Percentiles rank a stretch among this genome's conserved stretches.
Evolutionary conservation across 2,797 vertebrate genomes (phyloP).

Genomic region (Manis javanica): DNA sequence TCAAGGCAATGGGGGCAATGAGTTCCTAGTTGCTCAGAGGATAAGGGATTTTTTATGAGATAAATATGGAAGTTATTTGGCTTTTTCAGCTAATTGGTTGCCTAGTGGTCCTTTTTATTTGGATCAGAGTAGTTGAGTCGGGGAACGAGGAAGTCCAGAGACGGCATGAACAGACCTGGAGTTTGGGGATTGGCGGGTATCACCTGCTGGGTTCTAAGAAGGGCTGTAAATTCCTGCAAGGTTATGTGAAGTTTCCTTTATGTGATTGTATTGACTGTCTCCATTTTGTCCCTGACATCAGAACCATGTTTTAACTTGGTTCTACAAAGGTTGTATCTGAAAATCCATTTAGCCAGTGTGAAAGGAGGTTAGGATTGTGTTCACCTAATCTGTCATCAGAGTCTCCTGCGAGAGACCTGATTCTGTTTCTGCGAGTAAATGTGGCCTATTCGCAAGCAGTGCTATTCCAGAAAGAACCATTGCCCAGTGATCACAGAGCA

Average conservation of each 20-base stretch:
- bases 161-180: neutral
- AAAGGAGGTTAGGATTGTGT: neutral
- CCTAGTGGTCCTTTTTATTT: neutral
- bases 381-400: neutral
- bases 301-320: neutral
- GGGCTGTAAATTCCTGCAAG: neutral
- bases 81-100: neutral
- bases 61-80: neutral
- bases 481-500: neutral
- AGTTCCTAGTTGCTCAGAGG: neutral
- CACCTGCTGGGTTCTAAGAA: neutral
- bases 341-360: neutral
- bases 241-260: neutral
- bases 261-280: neutral
- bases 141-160: neutral
- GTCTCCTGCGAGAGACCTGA: neutral
- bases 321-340: neutral
- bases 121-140: neutral
- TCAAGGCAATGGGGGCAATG: neutral
- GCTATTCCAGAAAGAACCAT: neutral
- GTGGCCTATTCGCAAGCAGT: neutral
- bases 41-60: neutral
- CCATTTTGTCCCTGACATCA: neutral
- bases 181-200: neutral
- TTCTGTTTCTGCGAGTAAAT: conserved; percentile 17